phyloP scores from a whole-genome alignment of 1,140 invertebrate species.

The Paralvinella palmiformis region DNA sequence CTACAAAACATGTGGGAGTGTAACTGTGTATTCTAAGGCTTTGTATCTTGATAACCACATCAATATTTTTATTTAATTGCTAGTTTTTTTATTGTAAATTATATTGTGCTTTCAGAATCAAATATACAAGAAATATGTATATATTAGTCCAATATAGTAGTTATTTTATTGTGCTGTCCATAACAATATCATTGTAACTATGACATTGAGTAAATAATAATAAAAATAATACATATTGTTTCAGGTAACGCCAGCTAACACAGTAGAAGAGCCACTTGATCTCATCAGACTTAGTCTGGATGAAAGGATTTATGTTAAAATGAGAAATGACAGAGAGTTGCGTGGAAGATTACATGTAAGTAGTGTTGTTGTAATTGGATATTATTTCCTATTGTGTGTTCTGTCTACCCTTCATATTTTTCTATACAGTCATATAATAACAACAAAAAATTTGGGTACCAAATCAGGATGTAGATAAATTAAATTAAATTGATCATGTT shows the following conservation, averaged over 20 bases:
- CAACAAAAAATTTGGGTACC: background rate
- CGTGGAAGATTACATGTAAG: slow-evolving; percentile 87
- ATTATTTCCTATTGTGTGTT: background rate
- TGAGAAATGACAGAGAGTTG: slow-evolving; percentile 94
- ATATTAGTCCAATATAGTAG: no score
- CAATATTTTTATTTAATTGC: no score
- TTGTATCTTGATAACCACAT: no score
- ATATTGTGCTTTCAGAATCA: no score
- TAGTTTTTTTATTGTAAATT: no score
- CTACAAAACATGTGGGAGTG: no score
- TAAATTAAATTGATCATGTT: background rate
- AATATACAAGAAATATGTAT: no score
- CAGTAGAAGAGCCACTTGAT: slow-evolving; percentile 87
- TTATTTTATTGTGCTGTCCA: no score
- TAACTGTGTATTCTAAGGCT: no score
- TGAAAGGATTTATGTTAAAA: slow-evolving; percentile 97
- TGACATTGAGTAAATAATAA: no score
- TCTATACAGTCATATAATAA: background rate
- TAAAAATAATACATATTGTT: no score
- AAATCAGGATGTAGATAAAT: background rate
- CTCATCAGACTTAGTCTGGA: slow-evolving; percentile 90
- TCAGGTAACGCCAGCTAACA: slow-evolving; percentile 4
- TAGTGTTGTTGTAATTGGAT: slow-evolving; percentile 21
- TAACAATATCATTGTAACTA: no score
- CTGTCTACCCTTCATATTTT: background rate